Evolutionary conservation across 2,888 invertebrate species (phyloP), one percentile per base, ranked within the genome.

Genomic region (Aleiodes leptofemur): DNA sequence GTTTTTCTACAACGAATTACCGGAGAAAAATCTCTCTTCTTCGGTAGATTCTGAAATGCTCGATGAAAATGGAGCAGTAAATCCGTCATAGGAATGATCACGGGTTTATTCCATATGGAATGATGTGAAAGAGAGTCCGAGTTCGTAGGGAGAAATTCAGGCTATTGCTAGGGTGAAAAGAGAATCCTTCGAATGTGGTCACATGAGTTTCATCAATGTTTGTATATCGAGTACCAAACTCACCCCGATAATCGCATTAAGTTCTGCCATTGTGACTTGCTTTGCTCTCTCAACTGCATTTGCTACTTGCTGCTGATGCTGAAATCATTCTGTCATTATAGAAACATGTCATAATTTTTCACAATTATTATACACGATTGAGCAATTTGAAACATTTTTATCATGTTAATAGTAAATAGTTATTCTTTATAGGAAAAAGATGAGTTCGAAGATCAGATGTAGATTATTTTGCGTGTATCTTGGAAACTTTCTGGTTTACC

Each of bases 231-330:
- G 4, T n/a, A 5, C 2, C 6, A 51, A 66, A 92, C 96, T 95
- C 93, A 98, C 98, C 95, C 98, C 98, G 88, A 98, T 97, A 86
- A 98, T 98, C 86, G 97, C 95, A 91, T 98, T 98, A 82, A 98
- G 92, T 91, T 98, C 98, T 83, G 97, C 95, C 97, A 98, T 97
- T 88, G 97, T 98, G 88, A 99, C 97, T 92, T 98, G 97, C 92
- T 99, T 99, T 84, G 98, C 98, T 90, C 98, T 92, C 88, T 99
- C 99, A 77, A 99, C 97, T 43, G 98, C 98, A 77, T 96, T 95
- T 71, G 98, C 96, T 79, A 99, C 98, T 92, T 97, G 97, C 91
- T 97, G 97, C 90, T 99, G 98, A 89, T 99, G 98, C 92, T 97
- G 87, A 84, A 88, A 88, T 84, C 87, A 87, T 85, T 86, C 88